Evolutionary conservation across 2,888 invertebrate genomes (phyloP).

Genomic region (Tipula helvola): DNA sequence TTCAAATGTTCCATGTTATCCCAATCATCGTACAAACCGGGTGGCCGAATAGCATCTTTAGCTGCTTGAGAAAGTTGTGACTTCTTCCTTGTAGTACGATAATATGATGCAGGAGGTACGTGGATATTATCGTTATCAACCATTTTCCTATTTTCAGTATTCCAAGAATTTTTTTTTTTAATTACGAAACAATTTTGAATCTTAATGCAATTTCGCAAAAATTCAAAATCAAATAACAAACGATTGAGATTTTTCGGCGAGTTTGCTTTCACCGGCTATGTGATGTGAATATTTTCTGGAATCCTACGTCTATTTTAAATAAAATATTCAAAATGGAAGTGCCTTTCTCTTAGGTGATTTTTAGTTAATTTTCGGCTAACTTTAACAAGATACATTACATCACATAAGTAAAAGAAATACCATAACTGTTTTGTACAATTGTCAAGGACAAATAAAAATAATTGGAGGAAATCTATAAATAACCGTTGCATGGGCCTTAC

Average conservation of each 20-base stretch:
- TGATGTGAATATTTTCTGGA: too few relatives aligned
- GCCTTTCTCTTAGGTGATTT: too few relatives aligned
- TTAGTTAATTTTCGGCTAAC: too few relatives aligned
- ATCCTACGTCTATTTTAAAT: too few relatives aligned
- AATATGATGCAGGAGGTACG: not conserved
- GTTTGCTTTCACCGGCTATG: not conserved
- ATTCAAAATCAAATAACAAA: not conserved
- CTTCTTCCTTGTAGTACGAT: too few relatives aligned
- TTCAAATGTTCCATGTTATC: not conserved
- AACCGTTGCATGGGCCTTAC: too few relatives aligned
- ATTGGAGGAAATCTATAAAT: too few relatives aligned
- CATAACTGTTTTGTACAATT: too few relatives aligned
- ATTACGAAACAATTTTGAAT: not conserved
- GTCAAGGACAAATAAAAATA: too few relatives aligned
- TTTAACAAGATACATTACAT: too few relatives aligned
- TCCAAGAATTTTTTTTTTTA: not conserved
- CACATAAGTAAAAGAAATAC: too few relatives aligned
- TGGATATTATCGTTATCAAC: not conserved
- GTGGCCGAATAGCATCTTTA: not conserved
- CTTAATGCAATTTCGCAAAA: not conserved
- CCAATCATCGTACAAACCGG: not conserved
- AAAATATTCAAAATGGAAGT: not conserved
- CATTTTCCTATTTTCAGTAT: not conserved
- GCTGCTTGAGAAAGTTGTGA: too few relatives aligned
- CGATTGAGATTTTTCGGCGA: not conserved